Evolutionary conservation across 2,888 invertebrate species (phyloP).

Genomic region (Dinocampus coccinellae): DNA sequence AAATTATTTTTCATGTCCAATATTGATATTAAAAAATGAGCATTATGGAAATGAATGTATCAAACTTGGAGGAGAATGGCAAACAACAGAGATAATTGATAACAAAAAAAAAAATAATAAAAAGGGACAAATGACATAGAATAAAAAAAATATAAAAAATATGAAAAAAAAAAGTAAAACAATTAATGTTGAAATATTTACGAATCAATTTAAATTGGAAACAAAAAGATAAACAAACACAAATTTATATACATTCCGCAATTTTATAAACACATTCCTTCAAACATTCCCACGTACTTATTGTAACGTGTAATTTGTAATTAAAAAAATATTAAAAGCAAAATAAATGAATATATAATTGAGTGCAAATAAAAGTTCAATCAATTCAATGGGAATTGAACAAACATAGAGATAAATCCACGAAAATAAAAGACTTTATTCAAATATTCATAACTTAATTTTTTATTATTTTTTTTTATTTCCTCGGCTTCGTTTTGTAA

Average conservation of each 20-base stretch:
- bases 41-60: background rate
- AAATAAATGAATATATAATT: background rate
- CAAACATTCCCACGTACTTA: slow-evolving; percentile 7
- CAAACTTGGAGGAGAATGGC: too few relatives aligned
- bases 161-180: background rate
- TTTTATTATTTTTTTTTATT: slow-evolving; percentile 11
- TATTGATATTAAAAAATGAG: background rate
- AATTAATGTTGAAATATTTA: background rate
- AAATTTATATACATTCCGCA: slow-evolving; percentile 25
- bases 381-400: background rate
- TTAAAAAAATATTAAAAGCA: background rate
- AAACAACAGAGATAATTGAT: too few relatives aligned
- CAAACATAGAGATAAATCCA: slow-evolving; percentile 5
- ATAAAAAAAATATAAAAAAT: too few relatives aligned
- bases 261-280: slow-evolving; percentile 17
- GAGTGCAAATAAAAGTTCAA: slow-evolving; percentile 5
- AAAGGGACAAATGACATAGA: too few relatives aligned
- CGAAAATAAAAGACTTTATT: slow-evolving; percentile 4
- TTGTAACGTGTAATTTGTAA: background rate
- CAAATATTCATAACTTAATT: slow-evolving; percentile 1
- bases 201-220: background rate
- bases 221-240: too few relatives aligned
- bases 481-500: background rate
- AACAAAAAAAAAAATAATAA: too few relatives aligned
- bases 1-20: background rate